Evolutionary conservation across 2,113 vertebrate species (phyloP), one percentile per base, ranked within the genome.

Genomic region (Apaloderma vittatum): DNA sequence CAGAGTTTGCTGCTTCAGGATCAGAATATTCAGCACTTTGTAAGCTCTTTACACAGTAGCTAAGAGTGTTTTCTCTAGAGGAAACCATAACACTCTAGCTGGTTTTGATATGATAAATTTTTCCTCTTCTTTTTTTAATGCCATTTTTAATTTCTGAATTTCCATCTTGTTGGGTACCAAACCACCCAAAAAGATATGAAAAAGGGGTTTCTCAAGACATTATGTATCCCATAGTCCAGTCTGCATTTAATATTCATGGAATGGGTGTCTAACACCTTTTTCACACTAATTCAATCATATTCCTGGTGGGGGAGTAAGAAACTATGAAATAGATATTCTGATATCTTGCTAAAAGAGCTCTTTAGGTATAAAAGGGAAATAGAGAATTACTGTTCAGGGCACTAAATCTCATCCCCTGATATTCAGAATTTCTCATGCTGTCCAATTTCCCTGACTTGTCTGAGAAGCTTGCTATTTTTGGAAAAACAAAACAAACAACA

Each of bases 251-350:
- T 75, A 84, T 96, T 78, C 78, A 40, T 48, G 12, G 61, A 88
- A 62, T 84, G 52, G 51, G 59, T 74, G 63, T 74, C 80, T 88
- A 48, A 57, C 59, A 88, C 79, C 62, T 94, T 87, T 91, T 94
- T 73, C 76, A 86, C 77, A 71, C 65, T 66, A 91, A 67, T 82
- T 79, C 45, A 63, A n/a, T 90, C 65, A 70, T 90, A 67, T 75
- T 79, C 66, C 30, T 34, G 57, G 21, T 2, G 3, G 30, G 13
- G 6, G 51, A 91, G 37, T 40, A 93, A 84, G 36, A 86, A 90
- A 79, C 66, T 86, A 75, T 72, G 62, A 92, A 90, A 65, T 30
- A 90, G n/a, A 71, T 79, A 77, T 59, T 72, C 58, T 89, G 73
- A 13, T 88, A 71, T 30, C 49, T 63, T 83, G 21, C 54, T 88